phyloP scores from a whole-genome alignment of 2,113 vertebrate genomes.

The Petroica traversi region DNA sequence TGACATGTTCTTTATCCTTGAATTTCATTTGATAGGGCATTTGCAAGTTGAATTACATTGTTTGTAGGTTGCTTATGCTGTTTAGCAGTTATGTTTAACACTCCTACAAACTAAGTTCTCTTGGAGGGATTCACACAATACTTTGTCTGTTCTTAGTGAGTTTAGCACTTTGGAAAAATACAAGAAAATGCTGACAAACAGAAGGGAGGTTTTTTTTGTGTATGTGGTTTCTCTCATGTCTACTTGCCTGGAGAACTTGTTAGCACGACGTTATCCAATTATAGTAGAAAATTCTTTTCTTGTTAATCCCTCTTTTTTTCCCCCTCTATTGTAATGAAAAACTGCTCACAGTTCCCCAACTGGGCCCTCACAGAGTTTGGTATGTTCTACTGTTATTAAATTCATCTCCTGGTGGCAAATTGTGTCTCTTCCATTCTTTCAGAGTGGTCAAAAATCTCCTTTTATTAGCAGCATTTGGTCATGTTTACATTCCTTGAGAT shows the following conservation, averaged over 20 bases:
- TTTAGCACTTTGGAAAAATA: not conserved
- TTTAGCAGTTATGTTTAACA: not conserved
- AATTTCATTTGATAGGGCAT: not conserved
- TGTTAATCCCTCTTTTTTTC: not conserved
- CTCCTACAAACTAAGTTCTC: not conserved
- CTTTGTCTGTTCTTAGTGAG: not conserved
- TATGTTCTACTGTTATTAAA: slow-evolving; percentile 47
- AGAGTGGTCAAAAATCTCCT: not conserved
- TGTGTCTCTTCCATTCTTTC: not conserved
- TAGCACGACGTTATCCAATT: not conserved
- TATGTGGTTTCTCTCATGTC: not conserved
- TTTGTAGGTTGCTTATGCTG: not conserved
- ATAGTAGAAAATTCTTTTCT: slow-evolving; percentile 29
- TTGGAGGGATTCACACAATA: not conserved
- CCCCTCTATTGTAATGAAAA: slow-evolving; percentile 20
- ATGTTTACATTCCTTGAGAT: not conserved
- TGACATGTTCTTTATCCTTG: not conserved
- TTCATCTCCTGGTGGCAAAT: slow-evolving; percentile 42
- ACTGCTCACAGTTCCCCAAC: not conserved
- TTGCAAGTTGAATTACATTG: not conserved
- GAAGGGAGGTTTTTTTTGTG: not conserved
- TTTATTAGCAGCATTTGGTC: not conserved
- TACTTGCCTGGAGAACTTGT: not conserved
- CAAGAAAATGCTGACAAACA: not conserved
- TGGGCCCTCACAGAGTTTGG: slow-evolving; percentile 6